Evolutionary conservation across 2,797 vertebrate genomes (phyloP), one percentile per base, ranked within the genome.

Genomic region (Decapterus maruadsi): DNA sequence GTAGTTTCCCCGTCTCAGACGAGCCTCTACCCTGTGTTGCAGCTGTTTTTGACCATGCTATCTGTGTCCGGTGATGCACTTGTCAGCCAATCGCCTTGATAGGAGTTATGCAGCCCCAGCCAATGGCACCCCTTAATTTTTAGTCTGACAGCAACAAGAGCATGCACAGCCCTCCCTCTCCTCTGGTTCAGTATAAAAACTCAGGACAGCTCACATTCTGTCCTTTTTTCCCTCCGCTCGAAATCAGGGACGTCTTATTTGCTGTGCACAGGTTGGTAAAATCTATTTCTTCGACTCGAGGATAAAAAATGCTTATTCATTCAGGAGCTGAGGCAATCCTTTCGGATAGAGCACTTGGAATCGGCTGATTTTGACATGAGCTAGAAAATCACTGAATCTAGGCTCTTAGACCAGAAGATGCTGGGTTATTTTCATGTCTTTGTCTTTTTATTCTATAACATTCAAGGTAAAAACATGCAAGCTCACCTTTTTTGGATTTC

Each of bases 221-320:
- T 94, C 94, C 93, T 95, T 95, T 94, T 92, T 95, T 78, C 43
- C 73, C 86, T 87, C 81, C 55, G 67, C 85, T 89, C 74, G 77
- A 75, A 76, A 82, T 75, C 70, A 72, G 67, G 87, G 88, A 88
- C 80, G n/a, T 77, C 85, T 69, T 75, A 34, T 50, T 80, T 74
- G 70, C 81, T 76, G 69, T 78, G 36, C 73, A 77, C 42, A 90
- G 85, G 95, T 94, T 83, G 7, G 90, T 92, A 1, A 67, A 29
- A 29, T 54, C 51, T 54, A 2, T 50, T 51, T 53, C 11, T 6
- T 54, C 2, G 1, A 6, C 22, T 29, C 12, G 6, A 26, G 26
- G 51, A 22, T 20, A 14, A 53, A 53, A 53, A 53, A 46, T 46
- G 45, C 45, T 8, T 46, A 46, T 2, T 46, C 45, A 46, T 8